A percentile compares a stretch with the other conserved stretches of the same genome.
Conservation (phyloP, 2,888 invertebrate genomes). For the Biston stratarius region DNA sequence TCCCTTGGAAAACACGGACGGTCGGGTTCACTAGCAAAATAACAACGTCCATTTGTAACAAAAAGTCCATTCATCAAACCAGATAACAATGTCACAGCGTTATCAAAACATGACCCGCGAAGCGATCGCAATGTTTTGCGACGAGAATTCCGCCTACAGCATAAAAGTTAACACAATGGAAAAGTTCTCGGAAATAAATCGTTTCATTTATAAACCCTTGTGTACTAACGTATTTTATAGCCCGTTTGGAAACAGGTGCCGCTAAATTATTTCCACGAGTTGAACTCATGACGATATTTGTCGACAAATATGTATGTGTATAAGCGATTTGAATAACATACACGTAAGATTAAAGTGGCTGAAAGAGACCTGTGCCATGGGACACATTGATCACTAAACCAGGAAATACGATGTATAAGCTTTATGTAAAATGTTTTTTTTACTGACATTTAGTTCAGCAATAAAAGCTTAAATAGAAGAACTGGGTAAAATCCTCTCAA, state of each 20-base stretch:
- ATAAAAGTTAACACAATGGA: slow-evolving; percentile 77
- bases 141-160: slow-evolving; percentile 65
- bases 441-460: too few relatives aligned
- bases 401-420: too few relatives aligned
- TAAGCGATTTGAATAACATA: neutral
- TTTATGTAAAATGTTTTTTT: too few relatives aligned
- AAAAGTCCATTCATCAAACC: slow-evolving; percentile 83
- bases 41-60: slow-evolving; percentile 82
- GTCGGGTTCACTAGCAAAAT: slow-evolving; percentile 75
- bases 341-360: neutral
- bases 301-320: slow-evolving; percentile 24
- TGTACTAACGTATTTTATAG: slow-evolving; percentile 50
- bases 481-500: too few relatives aligned
- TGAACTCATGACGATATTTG: slow-evolving; percentile 38
- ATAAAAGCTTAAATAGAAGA: too few relatives aligned
- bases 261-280: slow-evolving; percentile 40
- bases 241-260: slow-evolving; percentile 54
- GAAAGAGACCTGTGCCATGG: too few relatives aligned
- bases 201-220: slow-evolving; percentile 65
- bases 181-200: slow-evolving; percentile 73
- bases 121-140: slow-evolving; percentile 80
- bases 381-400: too few relatives aligned
- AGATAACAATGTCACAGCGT: slow-evolving; percentile 83
- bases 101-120: slow-evolving; percentile 83
- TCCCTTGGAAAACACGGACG: slow-evolving; percentile 60